Evolutionary conservation across 1,140 invertebrate genomes (phyloP).

Genomic region (Wasmannia auropunctata): DNA sequence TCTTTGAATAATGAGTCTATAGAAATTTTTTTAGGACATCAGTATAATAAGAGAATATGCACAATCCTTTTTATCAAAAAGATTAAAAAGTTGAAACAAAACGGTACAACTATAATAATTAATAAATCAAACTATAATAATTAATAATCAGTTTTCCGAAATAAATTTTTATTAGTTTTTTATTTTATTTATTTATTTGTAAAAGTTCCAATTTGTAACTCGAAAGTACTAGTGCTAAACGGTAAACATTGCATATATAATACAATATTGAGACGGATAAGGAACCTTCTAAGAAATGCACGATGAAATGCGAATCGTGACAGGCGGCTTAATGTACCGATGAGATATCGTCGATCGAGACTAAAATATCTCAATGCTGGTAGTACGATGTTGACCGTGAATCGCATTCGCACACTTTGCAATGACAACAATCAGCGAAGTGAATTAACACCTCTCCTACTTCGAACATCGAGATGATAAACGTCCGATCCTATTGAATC

Average conservation of each 20-base stretch:
- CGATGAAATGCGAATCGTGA: background rate
- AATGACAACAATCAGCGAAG: background rate
- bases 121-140: background rate
- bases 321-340: slow-evolving; percentile 27
- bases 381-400: background rate
- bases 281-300: background rate
- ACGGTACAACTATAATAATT: background rate
- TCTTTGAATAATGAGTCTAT: background rate
- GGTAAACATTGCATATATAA: background rate
- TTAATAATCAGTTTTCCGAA: background rate
- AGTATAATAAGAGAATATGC: background rate
- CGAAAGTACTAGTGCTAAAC: background rate
- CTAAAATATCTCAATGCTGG: slow-evolving; percentile 29
- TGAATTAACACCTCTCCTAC: background rate
- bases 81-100: background rate
- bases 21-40: background rate
- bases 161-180: background rate
- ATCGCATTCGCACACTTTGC: background rate
- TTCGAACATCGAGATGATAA: background rate
- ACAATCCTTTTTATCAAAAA: background rate
- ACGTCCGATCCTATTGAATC: background rate
- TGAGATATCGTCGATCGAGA: slow-evolving; percentile 13
- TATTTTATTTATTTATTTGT: background rate
- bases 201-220: background rate
- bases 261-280: slow-evolving; percentile 4